Conservation (phyloP, 2,888 invertebrate genomes). For the Nysson spinosus region DNA sequence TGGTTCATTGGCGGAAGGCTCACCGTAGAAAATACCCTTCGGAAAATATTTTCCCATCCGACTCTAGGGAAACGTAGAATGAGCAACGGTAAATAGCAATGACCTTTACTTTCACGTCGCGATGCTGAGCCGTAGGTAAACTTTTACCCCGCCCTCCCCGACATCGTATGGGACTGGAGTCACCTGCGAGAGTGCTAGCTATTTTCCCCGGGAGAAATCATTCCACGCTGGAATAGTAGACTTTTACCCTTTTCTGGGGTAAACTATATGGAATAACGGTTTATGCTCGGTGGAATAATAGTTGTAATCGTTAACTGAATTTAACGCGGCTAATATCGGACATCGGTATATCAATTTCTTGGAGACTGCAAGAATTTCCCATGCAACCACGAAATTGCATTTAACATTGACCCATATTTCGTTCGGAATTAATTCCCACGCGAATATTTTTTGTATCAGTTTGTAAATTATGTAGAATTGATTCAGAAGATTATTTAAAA, state of each 20-base stretch:
- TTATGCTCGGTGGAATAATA: conserved; percentile 10
- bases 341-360: background rate
- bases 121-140: conserved; percentile 49
- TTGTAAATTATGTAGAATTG: no score
- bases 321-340: conserved; percentile 1
- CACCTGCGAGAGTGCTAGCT: conserved; percentile 46
- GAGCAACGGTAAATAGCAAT: conserved; percentile 57
- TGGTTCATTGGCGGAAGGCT: background rate
- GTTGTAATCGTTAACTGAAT: conserved; percentile 28
- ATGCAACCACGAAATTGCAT: no score
- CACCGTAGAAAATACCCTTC: conserved; percentile 23
- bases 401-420: no score
- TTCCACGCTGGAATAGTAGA: conserved; percentile 30
- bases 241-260: conserved; percentile 10
- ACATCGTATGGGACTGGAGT: no score
- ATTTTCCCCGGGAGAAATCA: conserved; percentile 60
- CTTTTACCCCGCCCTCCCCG: conserved; percentile 47
- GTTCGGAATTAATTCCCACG: no score
- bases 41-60: conserved; percentile 45
- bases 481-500: no score
- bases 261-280: conserved; percentile 16
- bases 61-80: conserved; percentile 20
- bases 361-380: no score
- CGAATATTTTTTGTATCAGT: no score
- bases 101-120: conserved; percentile 57